phyloP scores from a whole-genome alignment of 2,113 vertebrate genomes.

The Oreamnos americanus region DNA sequence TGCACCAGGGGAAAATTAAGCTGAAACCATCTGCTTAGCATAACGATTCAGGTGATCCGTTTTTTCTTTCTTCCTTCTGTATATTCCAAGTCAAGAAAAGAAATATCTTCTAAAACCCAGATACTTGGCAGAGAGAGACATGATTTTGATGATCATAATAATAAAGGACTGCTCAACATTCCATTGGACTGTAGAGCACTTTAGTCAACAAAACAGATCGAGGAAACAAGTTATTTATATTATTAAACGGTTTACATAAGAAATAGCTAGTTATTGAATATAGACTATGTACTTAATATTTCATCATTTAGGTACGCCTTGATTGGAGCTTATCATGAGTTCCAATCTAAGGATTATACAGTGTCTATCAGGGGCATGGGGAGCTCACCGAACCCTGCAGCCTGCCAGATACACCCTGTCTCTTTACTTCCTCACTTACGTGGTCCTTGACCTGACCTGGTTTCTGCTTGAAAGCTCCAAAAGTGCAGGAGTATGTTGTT shows the following conservation, averaged over 20 bases:
- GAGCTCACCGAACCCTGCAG: neutral
- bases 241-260: neutral
- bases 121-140: neutral
- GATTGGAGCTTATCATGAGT: neutral
- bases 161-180: neutral
- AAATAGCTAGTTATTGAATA: neutral
- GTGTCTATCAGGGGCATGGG: neutral
- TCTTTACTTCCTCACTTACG: neutral
- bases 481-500: neutral
- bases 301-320: neutral
- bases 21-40: neutral
- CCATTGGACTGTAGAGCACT: neutral
- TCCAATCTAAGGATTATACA: neutral
- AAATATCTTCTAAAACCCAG: neutral
- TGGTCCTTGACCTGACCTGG: neutral
- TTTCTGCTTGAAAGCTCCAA: neutral
- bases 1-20: neutral
- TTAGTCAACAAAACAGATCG: neutral
- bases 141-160: neutral
- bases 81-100: neutral
- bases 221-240: neutral
- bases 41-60: neutral
- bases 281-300: neutral
- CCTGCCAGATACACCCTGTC: neutral
- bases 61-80: slow-evolving; percentile 26